Evolutionary conservation across 2,888 invertebrate species (phyloP), one percentile per base, ranked within the genome.

Genomic region (Arrhopalites spinosus): DNA sequence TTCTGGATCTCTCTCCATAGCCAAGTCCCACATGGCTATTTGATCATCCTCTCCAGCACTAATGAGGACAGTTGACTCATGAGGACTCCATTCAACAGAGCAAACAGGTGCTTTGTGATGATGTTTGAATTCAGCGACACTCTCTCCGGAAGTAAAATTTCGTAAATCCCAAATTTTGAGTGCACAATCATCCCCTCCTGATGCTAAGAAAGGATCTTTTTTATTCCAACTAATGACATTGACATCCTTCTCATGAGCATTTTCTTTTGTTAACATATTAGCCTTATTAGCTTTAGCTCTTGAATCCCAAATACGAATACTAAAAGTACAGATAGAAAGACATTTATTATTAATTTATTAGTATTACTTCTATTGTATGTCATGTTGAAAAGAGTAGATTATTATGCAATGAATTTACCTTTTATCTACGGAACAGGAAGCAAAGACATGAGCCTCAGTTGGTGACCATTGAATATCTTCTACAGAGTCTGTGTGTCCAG

Each of bases 391-490:
- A 36, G 3, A 36, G 36, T 36, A 11, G 11, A 36, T 7, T 7
- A 63, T 64, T 27, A 23, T 15, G 15, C 7, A 56, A 56, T 36
- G 2, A 43, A 11, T 15, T 75, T 85, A 89, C 88, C 87, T 91
- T 87, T 91, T 93, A 84, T 95, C 95, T 1, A 94, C 92, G 29
- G 95, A 95, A 86, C 94, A 95, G 13, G 95, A 92, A 50, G 95
- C 94, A 71, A 95, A 86, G 0, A 96, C 96, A 87, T 93, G 87
- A 17, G 85, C 88, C 87, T 99, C 99, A 87, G 92, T 96, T 1
- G 98, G 98, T 77, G 98, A 98, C 99, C 99, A 99, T 84, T 98
- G 98, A 79, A 99, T 88, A 86, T 99, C 99, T 88, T 99, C 99
- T 15, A 99, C 95, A 36, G 98, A 98, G 67, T 89, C 91, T 25